phyloP scores from a whole-genome alignment of 2,797 vertebrate genomes.

The Channa striata region DNA sequence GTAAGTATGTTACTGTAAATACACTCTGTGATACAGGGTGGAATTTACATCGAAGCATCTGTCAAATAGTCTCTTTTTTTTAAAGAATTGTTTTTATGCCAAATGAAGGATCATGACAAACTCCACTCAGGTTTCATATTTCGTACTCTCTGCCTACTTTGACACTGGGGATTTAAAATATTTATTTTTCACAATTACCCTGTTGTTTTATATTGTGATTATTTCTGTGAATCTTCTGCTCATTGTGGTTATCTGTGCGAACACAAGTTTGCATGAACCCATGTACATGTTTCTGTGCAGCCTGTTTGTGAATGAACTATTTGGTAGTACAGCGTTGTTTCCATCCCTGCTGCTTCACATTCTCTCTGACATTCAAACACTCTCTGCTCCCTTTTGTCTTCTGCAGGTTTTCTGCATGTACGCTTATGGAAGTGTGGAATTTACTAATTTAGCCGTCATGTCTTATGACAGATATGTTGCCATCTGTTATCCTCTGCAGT shows the following conservation, averaged over 20 bases:
- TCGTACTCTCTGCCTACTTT: conserved; percentile 29
- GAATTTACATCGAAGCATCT: too few relatives aligned
- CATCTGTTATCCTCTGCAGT: conserved; percentile 50
- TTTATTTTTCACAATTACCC: conserved; percentile 13
- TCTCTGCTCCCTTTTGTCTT: conserved; percentile 16
- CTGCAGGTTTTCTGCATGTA: conserved; percentile 15
- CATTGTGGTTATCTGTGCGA: conserved; percentile 31
- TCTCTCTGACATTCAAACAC: conserved; percentile 35
- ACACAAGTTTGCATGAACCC: conserved; percentile 18
- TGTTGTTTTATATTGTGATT: conserved; percentile 11
- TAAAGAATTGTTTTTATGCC: too few relatives aligned
- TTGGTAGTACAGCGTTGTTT: conserved; percentile 25
- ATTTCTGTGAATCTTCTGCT: conserved; percentile 12
- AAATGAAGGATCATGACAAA: conserved; percentile 17
- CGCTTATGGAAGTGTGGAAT: fast-evolving
- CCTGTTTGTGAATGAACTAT: conserved; percentile 43
- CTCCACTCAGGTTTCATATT: conserved; percentile 26
- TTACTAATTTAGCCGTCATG: conserved; percentile 24
- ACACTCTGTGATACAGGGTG: too few relatives aligned
- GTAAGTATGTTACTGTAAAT: too few relatives aligned
- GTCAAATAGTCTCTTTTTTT: too few relatives aligned
- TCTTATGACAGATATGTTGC: conserved; percentile 57
- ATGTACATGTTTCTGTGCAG: conserved; percentile 38
- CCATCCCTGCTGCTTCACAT: conserved; percentile 16
- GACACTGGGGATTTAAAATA: conserved; percentile 16